Percentiles rank a stretch among this genome's conserved stretches.
These are phyloP conservation scores for Neuroscelio doddi DNA, from an alignment of 2,888 invertebrate genomes.

Conservation along the genomic window DNA sequence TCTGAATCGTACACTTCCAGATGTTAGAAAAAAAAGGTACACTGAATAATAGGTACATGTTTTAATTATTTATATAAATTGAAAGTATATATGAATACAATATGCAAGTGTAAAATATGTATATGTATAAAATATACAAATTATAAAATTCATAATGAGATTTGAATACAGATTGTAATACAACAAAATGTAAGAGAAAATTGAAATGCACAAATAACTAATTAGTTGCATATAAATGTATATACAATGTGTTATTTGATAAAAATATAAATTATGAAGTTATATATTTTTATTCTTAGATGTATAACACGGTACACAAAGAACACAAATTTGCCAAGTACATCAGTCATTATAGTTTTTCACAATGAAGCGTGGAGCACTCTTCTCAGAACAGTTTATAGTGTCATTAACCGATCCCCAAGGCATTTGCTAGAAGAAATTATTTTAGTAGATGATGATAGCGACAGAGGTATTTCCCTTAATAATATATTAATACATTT, in stretches of 20 bases:
- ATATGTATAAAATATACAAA: no score
- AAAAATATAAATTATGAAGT: no score
- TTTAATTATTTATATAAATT: slow-evolving; percentile 2
- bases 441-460: slow-evolving; percentile 91
- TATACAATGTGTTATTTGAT: no score
- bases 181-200: no score
- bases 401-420: slow-evolving; percentile 93
- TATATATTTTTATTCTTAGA: slow-evolving; percentile 67
- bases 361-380: slow-evolving; percentile 99
- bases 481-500: neutral
- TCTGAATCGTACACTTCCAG: slow-evolving; percentile 87
- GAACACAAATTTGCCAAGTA: slow-evolving; percentile 82
- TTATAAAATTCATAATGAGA: no score
- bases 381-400: slow-evolving; percentile 93
- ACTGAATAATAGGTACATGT: neutral
- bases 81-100: neutral
- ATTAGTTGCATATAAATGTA: no score
- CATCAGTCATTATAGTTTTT: slow-evolving; percentile 95
- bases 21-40: slow-evolving; percentile 86
- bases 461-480: slow-evolving; percentile 84
- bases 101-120: no score
- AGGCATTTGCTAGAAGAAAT: slow-evolving; percentile 84
- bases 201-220: no score
- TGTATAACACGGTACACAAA: slow-evolving; percentile 77
- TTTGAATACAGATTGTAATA: no score